A percentile compares a stretch with the other conserved stretches of the same genome.
Evolutionary conservation across 2,797 vertebrate species (phyloP).

Genomic region (Otolemur crassicaudatus): DNA sequence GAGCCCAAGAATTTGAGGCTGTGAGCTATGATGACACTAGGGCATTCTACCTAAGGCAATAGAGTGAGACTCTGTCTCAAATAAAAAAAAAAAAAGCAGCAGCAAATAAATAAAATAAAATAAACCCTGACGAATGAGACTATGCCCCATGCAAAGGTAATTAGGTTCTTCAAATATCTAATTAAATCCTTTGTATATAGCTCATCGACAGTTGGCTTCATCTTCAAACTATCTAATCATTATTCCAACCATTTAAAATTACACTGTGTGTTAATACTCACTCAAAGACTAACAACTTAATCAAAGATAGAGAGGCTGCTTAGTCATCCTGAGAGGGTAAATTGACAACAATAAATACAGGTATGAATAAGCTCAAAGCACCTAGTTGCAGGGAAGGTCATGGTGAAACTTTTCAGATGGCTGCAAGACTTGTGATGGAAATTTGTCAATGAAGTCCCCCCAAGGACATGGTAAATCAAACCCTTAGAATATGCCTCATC

Average conservation of each 20-base stretch:
- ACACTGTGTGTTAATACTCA: not conserved
- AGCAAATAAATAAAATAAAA: not conserved
- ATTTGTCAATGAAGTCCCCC: not conserved
- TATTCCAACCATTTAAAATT: not conserved
- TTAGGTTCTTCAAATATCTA: not conserved
- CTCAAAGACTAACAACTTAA: not conserved
- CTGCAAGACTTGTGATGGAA: not conserved
- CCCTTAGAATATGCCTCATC: not conserved
- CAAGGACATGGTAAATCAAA: not conserved
- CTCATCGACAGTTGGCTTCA: not conserved
- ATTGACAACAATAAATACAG: not conserved
- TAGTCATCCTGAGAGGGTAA: not conserved
- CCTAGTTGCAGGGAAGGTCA: not conserved
- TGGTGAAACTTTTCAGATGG: not conserved
- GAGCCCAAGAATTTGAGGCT: no score
- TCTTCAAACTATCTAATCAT: not conserved
- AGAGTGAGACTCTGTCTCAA: no score
- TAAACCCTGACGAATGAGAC: not conserved
- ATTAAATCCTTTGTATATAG: not conserved
- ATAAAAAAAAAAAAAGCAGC: not conserved
- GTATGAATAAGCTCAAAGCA: not conserved
- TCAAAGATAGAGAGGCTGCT: not conserved
- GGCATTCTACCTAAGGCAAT: no score
- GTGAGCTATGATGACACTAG: no score
- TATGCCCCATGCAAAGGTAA: not conserved